Evolutionary conservation across 2,888 invertebrate species (phyloP), one percentile per base, ranked within the genome.

Genomic region (Synanthedon myopaeformis): DNA sequence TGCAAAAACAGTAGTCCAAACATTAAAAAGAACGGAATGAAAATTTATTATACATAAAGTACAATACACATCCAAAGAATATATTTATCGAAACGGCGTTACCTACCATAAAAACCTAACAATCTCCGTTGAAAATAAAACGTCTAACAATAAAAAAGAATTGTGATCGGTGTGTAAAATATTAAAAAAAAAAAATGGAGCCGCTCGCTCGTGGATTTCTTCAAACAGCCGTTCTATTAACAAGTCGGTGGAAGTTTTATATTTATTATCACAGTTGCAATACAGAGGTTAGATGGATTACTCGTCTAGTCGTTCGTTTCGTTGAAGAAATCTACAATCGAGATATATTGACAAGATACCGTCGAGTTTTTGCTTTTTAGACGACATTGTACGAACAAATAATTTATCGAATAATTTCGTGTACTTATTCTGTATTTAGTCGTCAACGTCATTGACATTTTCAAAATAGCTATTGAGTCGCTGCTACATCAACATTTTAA

Each of bases 251-350:
- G 85, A 82, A 76, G 23, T 82, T 76, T 78, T 84, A 82, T 82
- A 79, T 79, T 82, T 82, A 85, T 76, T 84, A 85, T 85, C 85
- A 85, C 85, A 85, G 86, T 84, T 85, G 81, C 79, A 84, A 83
- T 84, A 85, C 80, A 82, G 78, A 76, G 76, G 72, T 76, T 76
- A 68, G 80, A 79, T 82, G 79, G 76, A 79, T 79, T 35, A 77
- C 74, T 75, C 74, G 72, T 72, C 69, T 62, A 59, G 72, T 69
- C 71, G 70, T 75, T 78, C 76, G 75, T 73, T 75, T 76, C 74
- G 74, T 76, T 82, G 83, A 83, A 82, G 82, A 83, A 84, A 85
- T 84, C 84, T 78, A 82, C 82, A 70, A 74, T 74, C 81, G 82
- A 81, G 82, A 70, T 58, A 51, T 51, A 52, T 52, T 48, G 48